Conservation (phyloP, 2,113 vertebrate species). For the Corvus hawaiiensis region DNA sequence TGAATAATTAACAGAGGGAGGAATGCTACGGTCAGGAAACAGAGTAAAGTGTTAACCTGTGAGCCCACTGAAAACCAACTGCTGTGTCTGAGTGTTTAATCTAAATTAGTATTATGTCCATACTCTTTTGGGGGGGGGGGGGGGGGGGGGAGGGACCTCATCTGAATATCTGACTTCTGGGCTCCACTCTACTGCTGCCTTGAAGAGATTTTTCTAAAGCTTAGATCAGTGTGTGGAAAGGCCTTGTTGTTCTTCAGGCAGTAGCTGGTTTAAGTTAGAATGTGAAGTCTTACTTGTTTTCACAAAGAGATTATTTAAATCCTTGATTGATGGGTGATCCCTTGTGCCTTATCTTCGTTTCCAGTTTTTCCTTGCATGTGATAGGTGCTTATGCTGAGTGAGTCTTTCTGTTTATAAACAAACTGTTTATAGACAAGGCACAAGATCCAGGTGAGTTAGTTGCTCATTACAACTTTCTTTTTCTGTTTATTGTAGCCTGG, state of each 20-base stretch:
- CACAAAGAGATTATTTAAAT: not conserved
- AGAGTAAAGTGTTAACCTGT: not conserved
- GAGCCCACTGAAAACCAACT: not conserved
- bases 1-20: not conserved
- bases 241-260: not conserved
- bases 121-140: not conserved
- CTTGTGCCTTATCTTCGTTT: not conserved
- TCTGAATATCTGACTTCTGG: not conserved
- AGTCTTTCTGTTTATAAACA: not conserved
- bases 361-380: not conserved
- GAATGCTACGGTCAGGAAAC: not conserved
- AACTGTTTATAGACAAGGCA: not conserved
- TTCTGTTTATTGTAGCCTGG: not conserved
- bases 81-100: not conserved
- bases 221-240: not conserved
- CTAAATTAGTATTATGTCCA: not conserved
- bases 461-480: not conserved
- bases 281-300: not conserved
- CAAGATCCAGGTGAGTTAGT: not conserved
- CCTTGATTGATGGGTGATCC: not conserved
- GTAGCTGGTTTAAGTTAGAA: not conserved
- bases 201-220: not conserved
- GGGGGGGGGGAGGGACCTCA: not conserved
- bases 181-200: not conserved
- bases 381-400: not conserved